phyloP scores from a whole-genome alignment of 2,797 vertebrate genomes.

The Sandelia bainsii region DNA sequence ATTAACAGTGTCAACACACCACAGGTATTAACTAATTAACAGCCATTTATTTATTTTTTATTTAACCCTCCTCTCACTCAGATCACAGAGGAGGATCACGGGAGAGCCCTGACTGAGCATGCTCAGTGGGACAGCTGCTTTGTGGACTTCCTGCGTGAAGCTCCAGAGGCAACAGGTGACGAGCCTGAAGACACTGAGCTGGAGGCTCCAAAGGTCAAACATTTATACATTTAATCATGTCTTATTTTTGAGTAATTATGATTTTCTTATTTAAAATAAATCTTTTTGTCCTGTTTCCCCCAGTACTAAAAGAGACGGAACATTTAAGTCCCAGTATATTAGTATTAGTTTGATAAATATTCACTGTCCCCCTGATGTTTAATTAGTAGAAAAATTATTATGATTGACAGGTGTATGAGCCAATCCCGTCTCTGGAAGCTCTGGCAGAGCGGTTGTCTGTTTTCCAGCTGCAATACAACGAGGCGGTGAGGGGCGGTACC shows the following conservation, averaged over 20 bases:
- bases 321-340: no score
- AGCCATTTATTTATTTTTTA: neutral
- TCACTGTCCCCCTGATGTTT: neutral
- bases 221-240: neutral
- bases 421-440: conserved; percentile 82
- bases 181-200: conserved; percentile 84
- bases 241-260: no score
- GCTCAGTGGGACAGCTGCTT: conserved; percentile 81
- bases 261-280: no score
- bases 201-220: conserved; percentile 81
- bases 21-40: neutral
- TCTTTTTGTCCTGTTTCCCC: no score
- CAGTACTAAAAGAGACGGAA: no score
- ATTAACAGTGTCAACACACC: no score
- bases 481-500: conserved; percentile 83
- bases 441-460: conserved; percentile 81
- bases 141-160: conserved; percentile 88
- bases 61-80: conserved; percentile 40
- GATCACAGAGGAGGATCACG: conserved; percentile 84
- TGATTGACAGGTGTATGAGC: conserved; percentile 84
- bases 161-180: conserved; percentile 83
- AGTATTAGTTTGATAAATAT: neutral
- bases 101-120: conserved; percentile 73
- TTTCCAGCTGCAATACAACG: conserved; percentile 88
- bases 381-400: neutral